phyloP scores from a whole-genome alignment of 1,140 invertebrate genomes.

The Euura saliciscinereae region DNA sequence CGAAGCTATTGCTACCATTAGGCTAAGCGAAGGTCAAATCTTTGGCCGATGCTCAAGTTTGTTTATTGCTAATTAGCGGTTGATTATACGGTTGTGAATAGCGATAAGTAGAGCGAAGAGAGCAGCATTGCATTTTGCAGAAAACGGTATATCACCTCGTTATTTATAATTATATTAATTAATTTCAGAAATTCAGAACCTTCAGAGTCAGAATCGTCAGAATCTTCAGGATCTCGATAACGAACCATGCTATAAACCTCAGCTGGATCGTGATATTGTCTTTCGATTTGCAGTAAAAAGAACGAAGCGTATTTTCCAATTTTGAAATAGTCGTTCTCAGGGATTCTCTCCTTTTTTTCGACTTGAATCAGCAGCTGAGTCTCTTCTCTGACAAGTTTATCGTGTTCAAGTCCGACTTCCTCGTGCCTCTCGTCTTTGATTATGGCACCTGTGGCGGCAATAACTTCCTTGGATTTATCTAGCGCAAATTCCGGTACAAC shows the following conservation, averaged over 20 bases:
- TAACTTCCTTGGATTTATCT: too few relatives aligned
- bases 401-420: not conserved
- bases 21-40: not conserved
- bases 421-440: too few relatives aligned
- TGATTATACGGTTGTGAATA: not conserved
- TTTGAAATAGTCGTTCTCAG: conserved; percentile 51
- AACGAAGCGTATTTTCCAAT: conserved; percentile 52
- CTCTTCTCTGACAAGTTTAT: conserved; percentile 41
- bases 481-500: too few relatives aligned
- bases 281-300: conserved; percentile 55
- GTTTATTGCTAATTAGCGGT: too few relatives aligned
- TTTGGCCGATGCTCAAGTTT: too few relatives aligned
- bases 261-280: conserved; percentile 45
- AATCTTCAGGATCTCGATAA: conserved; percentile 36
- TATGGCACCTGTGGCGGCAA: too few relatives aligned
- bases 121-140: too few relatives aligned
- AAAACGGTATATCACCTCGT: not conserved
- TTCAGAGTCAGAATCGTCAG: conserved; percentile 33
- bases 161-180: not conserved
- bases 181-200: conserved; percentile 31
- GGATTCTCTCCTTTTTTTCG: conserved; percentile 32
- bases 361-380: conserved; percentile 30
- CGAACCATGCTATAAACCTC: conserved; percentile 49
- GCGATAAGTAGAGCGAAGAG: too few relatives aligned
- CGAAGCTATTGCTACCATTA: not conserved